These are phyloP conservation scores for Cylloceria caligata DNA, from an alignment of 2,888 invertebrate genomes.

Conservation along the genomic window DNA sequence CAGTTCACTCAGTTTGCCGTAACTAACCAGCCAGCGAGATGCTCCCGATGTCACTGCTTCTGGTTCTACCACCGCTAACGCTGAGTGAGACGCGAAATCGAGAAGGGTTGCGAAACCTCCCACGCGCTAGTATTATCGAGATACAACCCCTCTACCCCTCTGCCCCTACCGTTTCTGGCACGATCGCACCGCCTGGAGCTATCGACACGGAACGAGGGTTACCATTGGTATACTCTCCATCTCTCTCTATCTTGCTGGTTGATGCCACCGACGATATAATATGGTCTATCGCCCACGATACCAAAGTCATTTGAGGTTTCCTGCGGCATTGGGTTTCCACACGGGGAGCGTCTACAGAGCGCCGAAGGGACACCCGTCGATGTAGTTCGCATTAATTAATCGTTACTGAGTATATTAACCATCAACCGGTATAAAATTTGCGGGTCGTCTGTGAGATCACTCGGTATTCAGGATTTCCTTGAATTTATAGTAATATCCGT, in stretches of 20 bases:
- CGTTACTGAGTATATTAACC: conserved; percentile 27
- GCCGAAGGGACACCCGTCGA: conserved; percentile 33
- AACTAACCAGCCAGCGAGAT: conserved; percentile 46
- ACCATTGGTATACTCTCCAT: conserved; percentile 55
- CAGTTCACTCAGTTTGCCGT: conserved; percentile 39
- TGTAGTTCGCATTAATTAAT: conserved; percentile 38
- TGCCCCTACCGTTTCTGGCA: conserved; percentile 60
- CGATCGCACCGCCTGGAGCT: conserved; percentile 62
- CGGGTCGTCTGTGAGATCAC: neutral
- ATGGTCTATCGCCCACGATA: conserved; percentile 62
- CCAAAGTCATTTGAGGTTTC: conserved; percentile 64
- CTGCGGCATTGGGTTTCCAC: conserved; percentile 55
- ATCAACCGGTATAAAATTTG: neutral
- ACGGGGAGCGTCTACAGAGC: conserved; percentile 26
- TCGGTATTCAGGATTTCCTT: neutral
- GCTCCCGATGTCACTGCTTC: conserved; percentile 48
- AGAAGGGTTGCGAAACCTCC: conserved; percentile 66
- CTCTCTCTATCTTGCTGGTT: conserved; percentile 28
- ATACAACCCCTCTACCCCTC: conserved; percentile 44
- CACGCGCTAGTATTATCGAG: conserved; percentile 61
- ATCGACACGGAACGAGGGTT: conserved; percentile 64
- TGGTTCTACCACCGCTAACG: conserved; percentile 43
- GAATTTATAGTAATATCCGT: neutral
- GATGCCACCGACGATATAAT: conserved; percentile 59
- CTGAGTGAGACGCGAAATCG: conserved; percentile 62